Evolutionary conservation across 2,888 invertebrate genomes (phyloP), one percentile per base, ranked within the genome.

Genomic region (Mycalesis mineus): DNA sequence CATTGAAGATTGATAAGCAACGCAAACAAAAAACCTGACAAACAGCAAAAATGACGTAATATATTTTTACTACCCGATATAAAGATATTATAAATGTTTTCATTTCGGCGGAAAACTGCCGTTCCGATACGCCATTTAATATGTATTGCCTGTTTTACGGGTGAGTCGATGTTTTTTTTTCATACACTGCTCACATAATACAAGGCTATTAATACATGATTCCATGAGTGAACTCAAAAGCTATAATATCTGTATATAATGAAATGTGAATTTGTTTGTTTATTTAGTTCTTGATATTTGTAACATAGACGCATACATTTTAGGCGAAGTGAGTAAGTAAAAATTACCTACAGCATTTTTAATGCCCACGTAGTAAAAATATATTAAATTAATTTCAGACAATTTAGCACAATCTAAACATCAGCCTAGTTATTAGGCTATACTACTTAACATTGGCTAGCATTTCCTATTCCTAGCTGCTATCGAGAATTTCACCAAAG

Each of bases 71-170:
- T 13, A 29, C 3, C 13, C 29, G 45, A 45, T 14, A 45, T 45
- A 31, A 45, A 45, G 45, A 45, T 45, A 44, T 44, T 44, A 44
- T 44, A 29, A 44, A 44, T 44, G 44, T 45, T 45, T 45, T 45
- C 45, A 45, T 45, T 31, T 45, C 45, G 29, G 45, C 14, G 45
- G 45, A 31, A 45, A 45, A 45, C 45, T 45, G 45, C 29, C 45
- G 7, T 29, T 45, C 6, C 45, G 45, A 45, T 14, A 14, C 13
- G 45, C 45, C 29, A 31, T 45, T 45, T 45, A 14, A 29, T 31
- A 45, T 45, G 39, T 39, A 28, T 22, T 39, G 22, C 49, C 49
- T 9, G 49, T 50, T 50, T 50, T 50, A 50, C 37, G 49, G 22
- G 9, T 5, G 22, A 50, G 49, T 22, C 28, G 49, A 39, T 50